phyloP scores from a whole-genome alignment of 2,113 vertebrate species.

The Bothrops jararaca region DNA sequence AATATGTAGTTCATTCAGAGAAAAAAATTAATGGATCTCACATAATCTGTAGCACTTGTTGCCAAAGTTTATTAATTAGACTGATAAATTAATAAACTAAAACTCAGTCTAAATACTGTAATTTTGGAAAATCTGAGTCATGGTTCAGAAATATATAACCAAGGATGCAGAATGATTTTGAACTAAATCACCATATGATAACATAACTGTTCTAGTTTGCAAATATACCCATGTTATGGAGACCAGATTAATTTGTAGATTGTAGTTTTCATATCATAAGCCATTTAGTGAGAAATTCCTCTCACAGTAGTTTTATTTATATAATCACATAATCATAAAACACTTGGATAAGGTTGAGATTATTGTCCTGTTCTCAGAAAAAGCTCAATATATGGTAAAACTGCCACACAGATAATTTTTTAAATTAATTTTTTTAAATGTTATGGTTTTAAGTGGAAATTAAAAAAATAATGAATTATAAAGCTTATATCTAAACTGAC shows the following conservation, averaged over 20 bases:
- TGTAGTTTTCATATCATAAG: neutral
- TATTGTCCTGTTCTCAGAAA: neutral
- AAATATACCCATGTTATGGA: neutral
- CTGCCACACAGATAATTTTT: neutral
- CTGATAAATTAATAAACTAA: neutral
- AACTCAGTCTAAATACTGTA: neutral
- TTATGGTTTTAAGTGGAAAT: neutral
- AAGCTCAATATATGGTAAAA: neutral
- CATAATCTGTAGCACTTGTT: neutral
- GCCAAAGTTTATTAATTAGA: neutral
- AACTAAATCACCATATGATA: neutral
- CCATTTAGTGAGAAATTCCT: neutral
- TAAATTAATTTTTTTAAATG: neutral
- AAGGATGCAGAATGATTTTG: neutral
- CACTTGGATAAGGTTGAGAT: neutral
- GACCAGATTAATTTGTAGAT: neutral
- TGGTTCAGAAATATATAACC: neutral
- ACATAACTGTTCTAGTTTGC: neutral
- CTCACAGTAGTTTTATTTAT: neutral
- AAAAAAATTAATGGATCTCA: neutral
- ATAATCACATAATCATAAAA: neutral
- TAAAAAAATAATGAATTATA: conserved; percentile 6
- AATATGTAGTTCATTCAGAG: neutral
- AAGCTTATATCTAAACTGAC: neutral
- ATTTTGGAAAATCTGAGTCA: neutral